Evolutionary conservation across 1,140 invertebrate species (phyloP).

Genomic region (Drosophila mojavensis): DNA sequence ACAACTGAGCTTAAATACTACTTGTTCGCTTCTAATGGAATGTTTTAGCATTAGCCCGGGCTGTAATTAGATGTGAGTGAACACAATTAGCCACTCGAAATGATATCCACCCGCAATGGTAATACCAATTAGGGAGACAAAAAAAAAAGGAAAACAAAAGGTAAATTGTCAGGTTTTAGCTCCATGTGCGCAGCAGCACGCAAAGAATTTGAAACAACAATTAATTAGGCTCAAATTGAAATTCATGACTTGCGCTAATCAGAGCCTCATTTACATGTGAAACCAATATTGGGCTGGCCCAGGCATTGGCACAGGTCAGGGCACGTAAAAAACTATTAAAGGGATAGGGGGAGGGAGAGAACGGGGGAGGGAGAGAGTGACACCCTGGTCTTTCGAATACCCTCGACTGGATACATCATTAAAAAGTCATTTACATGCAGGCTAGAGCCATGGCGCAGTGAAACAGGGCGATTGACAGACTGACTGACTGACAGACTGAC

Average conservation of each 20-base stretch:
- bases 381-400: not conserved
- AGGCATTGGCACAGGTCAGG: not conserved
- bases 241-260: constrained; percentile 75
- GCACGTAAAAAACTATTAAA: constrained; percentile 64
- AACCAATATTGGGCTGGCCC: constrained; percentile 52
- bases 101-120: constrained; percentile 19
- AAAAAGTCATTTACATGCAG: constrained; percentile 82
- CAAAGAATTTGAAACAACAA: constrained; percentile 72
- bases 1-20: constrained; percentile 5
- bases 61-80: constrained; percentile 27
- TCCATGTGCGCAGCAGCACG: constrained; percentile 43
- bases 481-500: constrained; percentile 14
- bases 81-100: constrained; percentile 29
- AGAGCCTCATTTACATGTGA: constrained; percentile 71
- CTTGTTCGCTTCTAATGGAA: constrained; percentile 22
- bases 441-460: constrained; percentile 36
- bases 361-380: too few relatives aligned
- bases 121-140: constrained; percentile 40
- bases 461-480: constrained; percentile 34
- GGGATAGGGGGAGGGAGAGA: too few relatives aligned
- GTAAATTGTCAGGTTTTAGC: constrained; percentile 17
- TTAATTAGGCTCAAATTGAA: constrained; percentile 78
- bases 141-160: not conserved
- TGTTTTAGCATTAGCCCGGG: constrained; percentile 10
- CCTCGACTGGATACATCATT: constrained; percentile 62